Evolutionary conservation across 2,113 vertebrate species (phyloP).

Genomic region (Chloroceryle aenea): DNA sequence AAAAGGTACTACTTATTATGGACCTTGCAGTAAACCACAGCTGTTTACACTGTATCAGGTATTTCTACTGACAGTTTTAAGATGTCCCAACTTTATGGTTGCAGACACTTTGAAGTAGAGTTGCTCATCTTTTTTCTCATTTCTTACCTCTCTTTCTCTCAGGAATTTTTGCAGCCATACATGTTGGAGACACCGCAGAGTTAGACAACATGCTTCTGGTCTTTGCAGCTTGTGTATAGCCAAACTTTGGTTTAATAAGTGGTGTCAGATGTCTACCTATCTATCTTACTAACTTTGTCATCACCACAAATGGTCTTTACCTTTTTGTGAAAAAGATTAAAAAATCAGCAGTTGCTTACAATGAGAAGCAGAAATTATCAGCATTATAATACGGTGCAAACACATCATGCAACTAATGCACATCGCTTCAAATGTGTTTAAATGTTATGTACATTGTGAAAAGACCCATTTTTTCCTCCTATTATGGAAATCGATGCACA

Average conservation of each 20-base stretch:
- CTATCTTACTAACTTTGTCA: background rate
- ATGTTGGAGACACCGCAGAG: background rate
- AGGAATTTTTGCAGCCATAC: background rate
- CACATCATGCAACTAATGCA: background rate
- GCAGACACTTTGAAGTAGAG: background rate
- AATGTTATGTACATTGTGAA: background rate
- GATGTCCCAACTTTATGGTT: background rate
- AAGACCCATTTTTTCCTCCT: background rate
- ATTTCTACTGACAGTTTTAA: background rate
- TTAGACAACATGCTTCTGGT: background rate
- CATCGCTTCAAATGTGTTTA: background rate
- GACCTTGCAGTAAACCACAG: background rate
- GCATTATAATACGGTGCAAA: background rate
- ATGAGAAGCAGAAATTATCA: background rate
- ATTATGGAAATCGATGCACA: accelerated
- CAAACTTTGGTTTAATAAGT: background rate
- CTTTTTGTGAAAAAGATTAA: background rate
- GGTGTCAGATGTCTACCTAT: background rate
- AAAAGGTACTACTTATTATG: background rate
- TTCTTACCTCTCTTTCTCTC: background rate
- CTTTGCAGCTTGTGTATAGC: background rate
- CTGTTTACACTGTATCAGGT: background rate
- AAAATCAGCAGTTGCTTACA: background rate
- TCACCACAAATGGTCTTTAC: background rate
- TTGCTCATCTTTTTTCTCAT: background rate